Evolutionary conservation across 2,888 invertebrate species (phyloP), one percentile per base, ranked within the genome.

Genomic region (Syritta pipiens): DNA sequence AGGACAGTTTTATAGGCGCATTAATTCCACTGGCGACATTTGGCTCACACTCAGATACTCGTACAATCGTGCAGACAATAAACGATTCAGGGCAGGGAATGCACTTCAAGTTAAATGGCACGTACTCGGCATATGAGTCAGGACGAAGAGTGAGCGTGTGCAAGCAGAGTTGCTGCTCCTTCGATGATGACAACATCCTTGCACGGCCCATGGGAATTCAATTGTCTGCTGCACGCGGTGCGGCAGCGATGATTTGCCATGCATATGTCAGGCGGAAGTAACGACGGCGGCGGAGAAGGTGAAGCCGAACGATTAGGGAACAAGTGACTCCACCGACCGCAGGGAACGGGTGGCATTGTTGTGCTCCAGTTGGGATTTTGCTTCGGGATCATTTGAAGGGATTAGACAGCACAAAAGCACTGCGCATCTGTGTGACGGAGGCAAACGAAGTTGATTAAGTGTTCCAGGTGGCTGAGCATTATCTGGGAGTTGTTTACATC

Each of bases 1-100:
- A 57, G 75, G 75, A 75, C 69, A 69, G 24, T 62, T 68, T 68
- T 55, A 62, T 69, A 51, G 75, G 68, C 69, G 35, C 69, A 75
- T 69, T 75, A 69, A 75, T 75, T 75, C 62, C 26, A 48, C 17
- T 62, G 62, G 75, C 55, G 75, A 75, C 69, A 49, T 62, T 75
- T 75, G 55, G 32, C 68, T 69, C 48, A 62, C 49, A 35, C 32
- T 4, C 26, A 53, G 44, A 28, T 40, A 62, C 17, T 42, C 69
- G 44, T 3, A n/a, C 2, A 28, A n/a, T n/a, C n/a, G n/a, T n/a
- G n/a, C n/a, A n/a, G n/a, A n/a, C n/a, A 3, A 53, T 9, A 20
- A 22, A n/a, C 1, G 17, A n/a, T n/a, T n/a, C n/a, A n/a, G n/a
- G n/a, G n/a, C n/a, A n/a, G n/a, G n/a, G 49, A 49, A 65, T 72